phyloP scores from a whole-genome alignment of 2,888 invertebrate species.

The Rhodophaea formosa region DNA sequence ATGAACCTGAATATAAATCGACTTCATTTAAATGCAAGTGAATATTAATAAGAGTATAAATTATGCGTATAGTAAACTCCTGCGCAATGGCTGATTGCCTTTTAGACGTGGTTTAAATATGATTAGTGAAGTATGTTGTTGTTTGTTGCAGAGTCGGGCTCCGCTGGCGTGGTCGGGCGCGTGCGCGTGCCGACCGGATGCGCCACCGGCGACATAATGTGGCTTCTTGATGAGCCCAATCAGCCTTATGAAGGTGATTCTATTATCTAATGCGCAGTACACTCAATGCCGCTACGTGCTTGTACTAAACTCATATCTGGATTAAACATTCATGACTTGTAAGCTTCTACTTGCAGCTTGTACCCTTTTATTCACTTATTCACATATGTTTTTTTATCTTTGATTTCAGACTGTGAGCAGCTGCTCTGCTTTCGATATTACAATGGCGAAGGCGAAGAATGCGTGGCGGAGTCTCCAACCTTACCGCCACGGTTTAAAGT shows the following conservation, averaged over 20 bases:
- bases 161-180: conserved; percentile 68
- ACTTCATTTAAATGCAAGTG: conserved; percentile 27
- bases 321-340: not conserved
- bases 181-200: conserved; percentile 78
- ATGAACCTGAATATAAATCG: conserved; percentile 36
- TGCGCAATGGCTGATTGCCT: conserved; percentile 14
- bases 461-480: conserved; percentile 82
- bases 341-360: not conserved
- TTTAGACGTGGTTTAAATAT: conserved; percentile 19
- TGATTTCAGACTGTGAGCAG: conserved; percentile 84
- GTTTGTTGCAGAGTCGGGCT: conserved; percentile 60
- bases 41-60: conserved; percentile 1
- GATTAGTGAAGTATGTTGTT: conserved; percentile 19
- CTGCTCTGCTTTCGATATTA: conserved; percentile 86
- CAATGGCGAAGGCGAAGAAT: conserved; percentile 83
- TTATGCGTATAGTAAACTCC: conserved; percentile 1
- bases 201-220: conserved; percentile 84
- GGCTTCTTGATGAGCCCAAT: conserved; percentile 85
- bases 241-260: conserved; percentile 82
- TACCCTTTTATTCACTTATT: conserved; percentile 17
- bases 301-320: not conserved
- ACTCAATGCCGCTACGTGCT: conserved; percentile 16
- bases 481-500: conserved; percentile 73
- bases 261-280: conserved; percentile 27
- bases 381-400: conserved; percentile 18